These are phyloP conservation scores for Bacillus rossius DNA, from an alignment of 1,140 invertebrate genomes.

Conservation along the genomic window DNA sequence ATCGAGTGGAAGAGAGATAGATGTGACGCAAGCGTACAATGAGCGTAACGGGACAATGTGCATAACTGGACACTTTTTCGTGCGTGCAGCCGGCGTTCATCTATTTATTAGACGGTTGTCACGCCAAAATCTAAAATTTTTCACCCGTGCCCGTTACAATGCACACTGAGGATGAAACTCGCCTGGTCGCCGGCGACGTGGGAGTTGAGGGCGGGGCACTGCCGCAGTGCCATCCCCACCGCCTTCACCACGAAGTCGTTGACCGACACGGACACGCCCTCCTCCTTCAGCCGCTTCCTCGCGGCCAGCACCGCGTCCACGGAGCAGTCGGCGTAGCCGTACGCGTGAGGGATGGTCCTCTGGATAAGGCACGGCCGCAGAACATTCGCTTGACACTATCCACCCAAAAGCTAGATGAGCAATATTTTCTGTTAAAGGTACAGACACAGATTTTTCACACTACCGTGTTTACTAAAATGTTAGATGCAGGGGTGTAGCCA, in stretches of 20 bases:
- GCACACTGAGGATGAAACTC: no score
- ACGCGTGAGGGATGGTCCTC: slow-evolving; percentile 88
- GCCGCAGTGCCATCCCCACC: slow-evolving; percentile 46
- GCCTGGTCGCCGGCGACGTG: slow-evolving; percentile 48
- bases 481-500: not conserved
- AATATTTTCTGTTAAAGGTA: not conserved
- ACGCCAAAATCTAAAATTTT: no score
- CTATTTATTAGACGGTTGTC: no score
- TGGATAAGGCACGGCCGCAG: no score
- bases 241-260: slow-evolving; percentile 99
- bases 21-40: no score
- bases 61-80: no score
- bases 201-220: slow-evolving; percentile 56
- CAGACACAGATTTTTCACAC: not conserved
- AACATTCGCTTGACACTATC: no score
- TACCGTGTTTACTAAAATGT: not conserved
- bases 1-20: no score
- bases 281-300: slow-evolving; percentile 63
- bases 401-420: no score
- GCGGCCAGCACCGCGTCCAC: slow-evolving; percentile 71
- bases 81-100: no score
- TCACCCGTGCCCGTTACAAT: no score
- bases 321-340: slow-evolving; percentile 80
- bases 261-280: slow-evolving; percentile 82
- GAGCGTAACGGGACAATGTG: no score